Percentiles rank a stretch among this genome's conserved stretches.
These are phyloP conservation scores for Acronicta aceris DNA, from an alignment of 2,888 invertebrate species.

Conservation along the genomic window DNA sequence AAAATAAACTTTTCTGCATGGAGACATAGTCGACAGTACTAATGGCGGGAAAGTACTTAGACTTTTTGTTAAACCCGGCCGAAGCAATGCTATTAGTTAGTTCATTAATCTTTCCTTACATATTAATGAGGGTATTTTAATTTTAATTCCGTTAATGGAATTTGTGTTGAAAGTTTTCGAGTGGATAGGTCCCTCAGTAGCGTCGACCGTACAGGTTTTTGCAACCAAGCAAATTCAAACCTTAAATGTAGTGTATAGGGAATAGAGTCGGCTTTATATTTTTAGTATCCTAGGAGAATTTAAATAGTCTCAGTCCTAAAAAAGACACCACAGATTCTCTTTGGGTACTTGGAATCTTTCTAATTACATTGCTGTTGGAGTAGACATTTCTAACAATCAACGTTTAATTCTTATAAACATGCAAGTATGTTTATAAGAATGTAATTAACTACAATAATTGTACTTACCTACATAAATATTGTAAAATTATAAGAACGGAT, in stretches of 20 bases:
- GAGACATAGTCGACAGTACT: conserved; percentile 26
- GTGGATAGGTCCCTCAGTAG: conserved; percentile 50
- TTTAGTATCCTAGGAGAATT: conserved; percentile 6
- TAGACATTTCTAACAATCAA: no score
- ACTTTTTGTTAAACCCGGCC: conserved; percentile 51
- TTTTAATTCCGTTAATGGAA: conserved; percentile 69
- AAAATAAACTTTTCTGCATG: conserved; percentile 21
- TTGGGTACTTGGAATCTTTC: conserved; percentile 5
- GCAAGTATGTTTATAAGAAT: no score
- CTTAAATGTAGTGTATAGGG: background rate
- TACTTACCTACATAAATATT: no score
- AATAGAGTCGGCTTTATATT: background rate
- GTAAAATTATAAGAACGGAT: no score
- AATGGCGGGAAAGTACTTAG: conserved; percentile 32
- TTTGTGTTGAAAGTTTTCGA: conserved; percentile 62
- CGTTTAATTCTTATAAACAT: no score
- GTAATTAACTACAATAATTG: no score
- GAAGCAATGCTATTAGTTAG: conserved; percentile 52
- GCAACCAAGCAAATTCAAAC: conserved; percentile 3
- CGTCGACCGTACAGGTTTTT: conserved; percentile 2
- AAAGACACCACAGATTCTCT: conserved; percentile 24
- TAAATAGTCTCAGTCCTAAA: conserved; percentile 20
- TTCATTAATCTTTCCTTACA: conserved; percentile 67
- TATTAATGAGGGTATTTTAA: conserved; percentile 68
- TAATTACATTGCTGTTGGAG: background rate